Evolutionary conservation across 2,888 invertebrate genomes (phyloP), one percentile per base, ranked within the genome.

Genomic region (Tigriopus californicus): DNA sequence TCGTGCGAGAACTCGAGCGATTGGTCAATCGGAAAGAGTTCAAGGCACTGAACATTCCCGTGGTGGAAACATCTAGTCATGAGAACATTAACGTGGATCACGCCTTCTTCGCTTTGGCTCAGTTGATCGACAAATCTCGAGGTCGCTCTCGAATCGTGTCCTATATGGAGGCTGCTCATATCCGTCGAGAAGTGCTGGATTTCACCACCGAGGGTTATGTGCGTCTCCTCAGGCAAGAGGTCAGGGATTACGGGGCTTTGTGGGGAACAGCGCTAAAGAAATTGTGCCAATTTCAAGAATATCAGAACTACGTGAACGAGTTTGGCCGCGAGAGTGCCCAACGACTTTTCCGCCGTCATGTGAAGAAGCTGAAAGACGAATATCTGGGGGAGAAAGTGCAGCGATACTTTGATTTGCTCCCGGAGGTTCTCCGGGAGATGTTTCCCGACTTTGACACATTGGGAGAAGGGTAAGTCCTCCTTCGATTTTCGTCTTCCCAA

Each of bases 41-140:
- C 72, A 89, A 89, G 69, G 82, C 83, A 62, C 24, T 55, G 18
- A 46, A 24, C 67, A 85, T 95, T 66, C 83, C 86, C 2, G 75
- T 95, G 48, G 82, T 97, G 60, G 95, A 97, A 75, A 89, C 91
- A 0, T 95, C 94, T 8, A 83, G 95, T 15, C 91, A 94, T 68
- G 88, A 91, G 68, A 92, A 90, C 67, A 90, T 97, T 64, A 97
- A 97, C 70, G 86, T 94, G 44, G 94, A 97, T 68, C 77, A 86
- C 67, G 88, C 94, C 25, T 89, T 92, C 70, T 66, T 70, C 47
- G 75, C 88, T 58, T 73, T 95, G 61, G 92, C 90, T 33, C 92
- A 94, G 74, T 20, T 56, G 22, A 83, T 92, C 64, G 94, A 95
- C 69, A 84, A 88, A 70, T 82, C 85, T 48, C 90, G 91, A 73